Evolutionary conservation across 2,888 invertebrate genomes (phyloP).

Genomic region (Chaitophorus viminalis): DNA sequence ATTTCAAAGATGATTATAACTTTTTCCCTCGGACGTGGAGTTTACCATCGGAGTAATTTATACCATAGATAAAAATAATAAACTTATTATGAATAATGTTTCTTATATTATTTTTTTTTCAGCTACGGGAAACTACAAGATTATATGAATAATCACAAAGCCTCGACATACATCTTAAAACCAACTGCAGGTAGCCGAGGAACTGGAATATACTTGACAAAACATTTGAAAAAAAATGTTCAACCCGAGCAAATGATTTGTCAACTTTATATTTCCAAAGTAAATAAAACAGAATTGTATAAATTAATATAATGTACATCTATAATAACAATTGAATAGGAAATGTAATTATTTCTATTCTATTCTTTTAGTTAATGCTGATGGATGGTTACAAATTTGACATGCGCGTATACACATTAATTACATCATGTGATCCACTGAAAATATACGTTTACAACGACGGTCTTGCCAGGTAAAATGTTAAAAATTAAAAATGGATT

Average conservation of each 20-base stretch:
- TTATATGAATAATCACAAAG: constrained; percentile 68
- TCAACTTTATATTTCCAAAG: constrained; percentile 76
- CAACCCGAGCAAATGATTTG: constrained; percentile 86
- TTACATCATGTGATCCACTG: constrained; percentile 90
- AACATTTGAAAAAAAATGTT: constrained; percentile 82
- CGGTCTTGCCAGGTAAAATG: constrained; percentile 79
- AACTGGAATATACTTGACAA: constrained; percentile 86
- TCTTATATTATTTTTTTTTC: background rate
- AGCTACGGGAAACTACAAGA: constrained; percentile 27
- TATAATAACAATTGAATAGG: no score
- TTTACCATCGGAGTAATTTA: constrained; percentile 71
- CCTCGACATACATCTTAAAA: constrained; percentile 85
- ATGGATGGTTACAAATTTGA: constrained; percentile 95
- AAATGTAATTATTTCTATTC: no score
- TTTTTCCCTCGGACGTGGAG: constrained; percentile 96
- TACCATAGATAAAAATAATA: no score
- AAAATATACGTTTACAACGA: constrained; percentile 91
- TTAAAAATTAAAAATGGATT: no score
- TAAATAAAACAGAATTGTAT: background rate
- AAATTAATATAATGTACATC: background rate
- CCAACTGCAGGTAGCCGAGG: constrained; percentile 93
- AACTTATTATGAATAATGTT: no score
- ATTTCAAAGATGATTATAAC: constrained; percentile 89
- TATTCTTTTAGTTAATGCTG: constrained; percentile 75
- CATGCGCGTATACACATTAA: constrained; percentile 83